phyloP scores from a whole-genome alignment of 1,140 invertebrate genomes.

The Schlechtendalia chinensis region DNA sequence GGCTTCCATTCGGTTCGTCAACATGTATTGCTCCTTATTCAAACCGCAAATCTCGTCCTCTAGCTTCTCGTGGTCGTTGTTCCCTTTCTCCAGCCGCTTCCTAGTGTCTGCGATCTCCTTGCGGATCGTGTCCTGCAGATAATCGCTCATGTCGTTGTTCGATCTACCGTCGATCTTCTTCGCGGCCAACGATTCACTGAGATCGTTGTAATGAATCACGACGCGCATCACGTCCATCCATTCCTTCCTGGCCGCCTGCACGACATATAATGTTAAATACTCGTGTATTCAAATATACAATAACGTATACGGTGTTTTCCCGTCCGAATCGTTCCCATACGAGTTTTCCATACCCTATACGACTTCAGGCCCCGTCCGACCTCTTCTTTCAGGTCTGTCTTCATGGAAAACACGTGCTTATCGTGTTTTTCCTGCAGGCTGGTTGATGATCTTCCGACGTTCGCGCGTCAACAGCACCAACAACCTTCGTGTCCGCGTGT shows the following conservation, averaged over 20 bases:
- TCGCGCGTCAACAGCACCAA: conserved; percentile 28
- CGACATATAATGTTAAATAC: too few relatives aligned
- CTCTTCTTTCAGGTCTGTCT: too few relatives aligned
- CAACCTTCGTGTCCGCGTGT: too few relatives aligned
- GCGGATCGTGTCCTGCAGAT: conserved; percentile 24
- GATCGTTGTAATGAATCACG: too few relatives aligned
- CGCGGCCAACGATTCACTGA: neutral
- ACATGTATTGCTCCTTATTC: too few relatives aligned
- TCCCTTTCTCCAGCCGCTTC: neutral
- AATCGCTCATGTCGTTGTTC: neutral
- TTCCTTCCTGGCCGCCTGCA: conserved; percentile 6
- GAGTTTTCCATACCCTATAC: neutral
- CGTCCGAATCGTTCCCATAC: too few relatives aligned
- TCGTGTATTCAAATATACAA: too few relatives aligned
- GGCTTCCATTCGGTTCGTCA: conserved; percentile 8
- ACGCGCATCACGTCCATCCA: conserved; percentile 31
- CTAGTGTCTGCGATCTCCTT: conserved; percentile 35
- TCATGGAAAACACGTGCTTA: neutral
- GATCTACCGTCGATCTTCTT: neutral
- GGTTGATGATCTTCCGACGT: too few relatives aligned
- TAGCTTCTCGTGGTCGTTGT: neutral
- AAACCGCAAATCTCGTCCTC: conserved; percentile 26
- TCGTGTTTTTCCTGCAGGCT: conserved; percentile 17
- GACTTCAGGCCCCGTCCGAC: conserved; percentile 1
- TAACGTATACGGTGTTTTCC: too few relatives aligned